phyloP scores from a whole-genome alignment of 2,113 vertebrate genomes.

The Desmodus rotundus region DNA sequence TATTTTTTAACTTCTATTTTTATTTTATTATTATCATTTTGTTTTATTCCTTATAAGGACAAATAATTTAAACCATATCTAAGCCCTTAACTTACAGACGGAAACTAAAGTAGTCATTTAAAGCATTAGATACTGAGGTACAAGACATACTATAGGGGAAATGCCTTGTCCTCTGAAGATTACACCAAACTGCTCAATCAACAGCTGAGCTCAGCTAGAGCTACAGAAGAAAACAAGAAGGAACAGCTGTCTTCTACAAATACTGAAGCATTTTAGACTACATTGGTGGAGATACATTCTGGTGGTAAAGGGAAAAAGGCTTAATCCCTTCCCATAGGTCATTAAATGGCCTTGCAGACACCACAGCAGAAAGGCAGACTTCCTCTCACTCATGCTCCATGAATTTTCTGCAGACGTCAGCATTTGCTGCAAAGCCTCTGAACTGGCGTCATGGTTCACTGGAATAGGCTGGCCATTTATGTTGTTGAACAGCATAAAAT shows the following conservation, averaged over 20 bases:
- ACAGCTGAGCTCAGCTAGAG: conserved; percentile 67
- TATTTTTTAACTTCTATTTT: background rate
- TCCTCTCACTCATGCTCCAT: conserved; percentile 92
- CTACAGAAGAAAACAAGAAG: conserved; percentile 44
- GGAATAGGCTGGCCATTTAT: background rate
- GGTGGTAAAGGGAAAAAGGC: conserved; percentile 19
- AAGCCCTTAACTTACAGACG: conserved; percentile 76
- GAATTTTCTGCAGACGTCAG: conserved; percentile 91
- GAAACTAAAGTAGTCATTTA: conserved; percentile 75
- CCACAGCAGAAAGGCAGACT: conserved; percentile 94
- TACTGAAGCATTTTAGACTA: conserved; percentile 75
- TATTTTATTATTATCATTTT: background rate
- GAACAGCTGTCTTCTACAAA: conserved; percentile 73
- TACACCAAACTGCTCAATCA: conserved; percentile 61
- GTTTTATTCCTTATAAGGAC: conserved; percentile 78
- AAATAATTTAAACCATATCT: conserved; percentile 77
- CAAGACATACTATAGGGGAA: conserved; percentile 59
- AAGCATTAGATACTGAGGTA: conserved; percentile 74
- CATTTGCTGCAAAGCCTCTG: conserved; percentile 76
- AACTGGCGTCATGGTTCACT: background rate
- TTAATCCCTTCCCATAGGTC: background rate
- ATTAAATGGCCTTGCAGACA: conserved; percentile 88
- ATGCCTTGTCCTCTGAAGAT: conserved; percentile 56
- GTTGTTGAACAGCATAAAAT: background rate
- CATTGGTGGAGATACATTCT: conserved; percentile 42